These are phyloP conservation scores for Plusia festucae DNA, from an alignment of 2,888 invertebrate species.

Conservation along the genomic window DNA sequence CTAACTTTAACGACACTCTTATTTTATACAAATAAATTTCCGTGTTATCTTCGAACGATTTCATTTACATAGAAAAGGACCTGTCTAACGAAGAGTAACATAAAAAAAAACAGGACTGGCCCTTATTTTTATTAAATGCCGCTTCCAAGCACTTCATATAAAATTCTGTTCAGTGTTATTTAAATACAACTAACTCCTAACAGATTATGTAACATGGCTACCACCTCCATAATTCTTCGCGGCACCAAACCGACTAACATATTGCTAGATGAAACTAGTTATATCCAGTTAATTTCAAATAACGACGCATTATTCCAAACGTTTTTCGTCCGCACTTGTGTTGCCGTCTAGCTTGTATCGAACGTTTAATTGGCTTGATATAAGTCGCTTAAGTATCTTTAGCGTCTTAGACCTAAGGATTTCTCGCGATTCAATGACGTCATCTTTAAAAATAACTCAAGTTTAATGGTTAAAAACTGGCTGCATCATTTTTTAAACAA, in stretches of 20 bases:
- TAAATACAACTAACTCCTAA: constrained; percentile 61
- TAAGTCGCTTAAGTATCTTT: constrained; percentile 34
- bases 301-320: constrained; percentile 68
- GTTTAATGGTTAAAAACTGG: neutral
- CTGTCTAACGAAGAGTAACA: too few relatives aligned
- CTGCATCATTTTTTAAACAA: neutral
- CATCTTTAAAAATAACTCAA: constrained; percentile 32
- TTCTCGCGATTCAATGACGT: constrained; percentile 24
- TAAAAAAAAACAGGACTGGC: too few relatives aligned
- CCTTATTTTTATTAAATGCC: too few relatives aligned
- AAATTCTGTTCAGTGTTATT: constrained; percentile 59
- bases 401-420: constrained; percentile 24
- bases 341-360: constrained; percentile 38
- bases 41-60: neutral
- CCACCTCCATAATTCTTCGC: constrained; percentile 75
- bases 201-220: constrained; percentile 73
- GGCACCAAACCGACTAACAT: constrained; percentile 62
- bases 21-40: neutral
- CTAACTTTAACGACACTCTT: neutral
- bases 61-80: too few relatives aligned
- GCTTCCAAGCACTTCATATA: constrained; percentile 34
- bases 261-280: constrained; percentile 71
- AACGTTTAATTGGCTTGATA: constrained; percentile 42
- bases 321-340: constrained; percentile 49
- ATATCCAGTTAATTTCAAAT: constrained; percentile 70